Conservation (phyloP, 2,797 vertebrate genomes). For the Varecia variegata region DNA sequence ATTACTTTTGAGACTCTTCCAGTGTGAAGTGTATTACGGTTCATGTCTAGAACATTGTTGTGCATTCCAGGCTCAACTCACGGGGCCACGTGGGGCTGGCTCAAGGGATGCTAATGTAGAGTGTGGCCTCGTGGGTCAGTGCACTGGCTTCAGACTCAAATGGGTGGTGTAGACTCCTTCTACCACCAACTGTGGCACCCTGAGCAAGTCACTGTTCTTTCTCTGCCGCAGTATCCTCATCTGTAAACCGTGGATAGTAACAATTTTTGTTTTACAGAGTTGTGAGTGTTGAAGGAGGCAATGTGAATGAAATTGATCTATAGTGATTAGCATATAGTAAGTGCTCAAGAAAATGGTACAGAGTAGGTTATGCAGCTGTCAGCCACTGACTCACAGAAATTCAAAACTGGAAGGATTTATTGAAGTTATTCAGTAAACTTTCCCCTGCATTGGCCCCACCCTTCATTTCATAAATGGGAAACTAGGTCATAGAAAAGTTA, state of each 20-base stretch:
- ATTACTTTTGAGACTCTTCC: background rate
- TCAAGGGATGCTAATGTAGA: background rate
- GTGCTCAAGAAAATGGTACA: background rate
- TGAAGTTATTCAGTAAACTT: background rate
- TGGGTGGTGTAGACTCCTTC: too few relatives aligned
- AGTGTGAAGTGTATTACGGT: background rate
- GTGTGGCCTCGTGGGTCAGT: rapidly evolving
- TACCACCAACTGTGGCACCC: background rate
- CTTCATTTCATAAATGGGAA: background rate
- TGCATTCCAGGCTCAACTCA: background rate
- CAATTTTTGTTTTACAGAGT: background rate
- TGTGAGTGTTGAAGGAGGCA: background rate
- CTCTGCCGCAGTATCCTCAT: background rate
- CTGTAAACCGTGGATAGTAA: background rate
- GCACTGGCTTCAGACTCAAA: background rate
- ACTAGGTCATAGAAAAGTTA: background rate
- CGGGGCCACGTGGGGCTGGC: rapidly evolving
- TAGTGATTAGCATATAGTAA: background rate
- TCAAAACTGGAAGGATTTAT: background rate
- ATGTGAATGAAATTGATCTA: background rate
- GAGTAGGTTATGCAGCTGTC: background rate
- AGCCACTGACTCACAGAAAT: background rate
- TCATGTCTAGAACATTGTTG: background rate
- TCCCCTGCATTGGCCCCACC: rapidly evolving
- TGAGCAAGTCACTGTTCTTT: background rate